phyloP scores from a whole-genome alignment of 2,888 invertebrate species.

The Plusia festucae region DNA sequence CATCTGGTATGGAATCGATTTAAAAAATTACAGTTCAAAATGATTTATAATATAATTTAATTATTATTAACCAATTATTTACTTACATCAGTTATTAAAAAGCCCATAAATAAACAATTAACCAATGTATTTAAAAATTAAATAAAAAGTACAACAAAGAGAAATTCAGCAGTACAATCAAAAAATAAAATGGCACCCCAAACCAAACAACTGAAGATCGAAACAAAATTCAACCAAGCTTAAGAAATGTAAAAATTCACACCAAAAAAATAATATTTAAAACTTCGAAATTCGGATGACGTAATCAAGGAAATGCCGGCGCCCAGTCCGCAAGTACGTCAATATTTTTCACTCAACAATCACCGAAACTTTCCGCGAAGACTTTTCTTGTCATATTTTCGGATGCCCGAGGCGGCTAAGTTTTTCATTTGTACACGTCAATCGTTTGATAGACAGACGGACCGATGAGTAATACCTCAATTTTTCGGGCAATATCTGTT shows the following conservation, averaged over 20 bases:
- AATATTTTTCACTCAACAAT: slow-evolving; percentile 44
- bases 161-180: background rate
- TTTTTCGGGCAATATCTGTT: slow-evolving; percentile 20
- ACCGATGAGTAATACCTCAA: slow-evolving; percentile 37
- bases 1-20: too few relatives aligned
- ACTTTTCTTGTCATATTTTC: slow-evolving; percentile 31
- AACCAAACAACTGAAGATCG: slow-evolving; percentile 1
- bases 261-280: background rate
- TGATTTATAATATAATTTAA: too few relatives aligned
- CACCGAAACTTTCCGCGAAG: slow-evolving; percentile 18
- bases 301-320: slow-evolving; percentile 32
- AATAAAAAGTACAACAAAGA: background rate
- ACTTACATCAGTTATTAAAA: too few relatives aligned
- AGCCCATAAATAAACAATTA: background rate
- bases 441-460: slow-evolving; percentile 43
- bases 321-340: slow-evolving; percentile 23
- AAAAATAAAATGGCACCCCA: background rate
- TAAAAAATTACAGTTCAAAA: too few relatives aligned
- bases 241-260: slow-evolving; percentile 14
- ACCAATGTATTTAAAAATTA: background rate
- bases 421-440: slow-evolving; percentile 55
- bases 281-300: slow-evolving; percentile 9
- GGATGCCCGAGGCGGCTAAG: slow-evolving; percentile 24
- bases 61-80: too few relatives aligned
- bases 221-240: slow-evolving; percentile 5